Conservation (phyloP, 2,797 vertebrate genomes). For the Oryzias dopingdopingensis region DNA sequence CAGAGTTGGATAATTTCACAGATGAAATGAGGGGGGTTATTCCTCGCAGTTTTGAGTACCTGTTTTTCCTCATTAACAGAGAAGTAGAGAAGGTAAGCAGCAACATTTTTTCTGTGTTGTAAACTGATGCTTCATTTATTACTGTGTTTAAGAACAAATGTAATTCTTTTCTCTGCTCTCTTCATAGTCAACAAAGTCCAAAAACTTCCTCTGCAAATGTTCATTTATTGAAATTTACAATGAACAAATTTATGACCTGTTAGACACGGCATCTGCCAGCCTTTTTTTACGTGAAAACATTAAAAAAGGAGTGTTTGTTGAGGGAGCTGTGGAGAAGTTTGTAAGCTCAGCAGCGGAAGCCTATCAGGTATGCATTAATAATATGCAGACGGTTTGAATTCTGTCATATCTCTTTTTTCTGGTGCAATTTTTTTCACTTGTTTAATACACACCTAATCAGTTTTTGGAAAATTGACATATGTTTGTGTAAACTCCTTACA, state of each 20-base stretch:
- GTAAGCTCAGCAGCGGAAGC: slow-evolving; percentile 91
- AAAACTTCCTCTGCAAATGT: slow-evolving; percentile 96
- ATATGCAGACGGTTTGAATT: background rate
- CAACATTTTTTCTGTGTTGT: slow-evolving; percentile 2
- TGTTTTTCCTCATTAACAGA: slow-evolving; percentile 94
- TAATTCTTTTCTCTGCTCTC: slow-evolving; percentile 6
- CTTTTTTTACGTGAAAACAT: slow-evolving; percentile 94
- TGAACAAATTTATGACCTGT: slow-evolving; percentile 94
- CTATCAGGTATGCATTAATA: slow-evolving; percentile 83
- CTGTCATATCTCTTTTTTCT: background rate
- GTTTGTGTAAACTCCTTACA: background rate
- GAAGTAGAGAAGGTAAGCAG: slow-evolving; percentile 87
- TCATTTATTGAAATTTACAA: slow-evolving; percentile 99
- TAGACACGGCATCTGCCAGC: slow-evolving; percentile 91
- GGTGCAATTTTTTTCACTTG: no score
- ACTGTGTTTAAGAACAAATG: slow-evolving; percentile 6
- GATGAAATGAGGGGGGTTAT: slow-evolving; percentile 94
- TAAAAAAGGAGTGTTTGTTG: slow-evolving; percentile 95
- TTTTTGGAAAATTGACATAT: no score
- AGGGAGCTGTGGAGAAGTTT: slow-evolving; percentile 90
- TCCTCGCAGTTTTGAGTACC: slow-evolving; percentile 93
- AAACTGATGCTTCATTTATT: background rate
- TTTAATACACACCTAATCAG: no score
- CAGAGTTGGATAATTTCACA: slow-evolving; percentile 91
- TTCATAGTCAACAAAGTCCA: slow-evolving; percentile 81